These are phyloP conservation scores for Alectoris magna DNA, from an alignment of 2,797 vertebrate genomes.

Conservation along the genomic window DNA sequence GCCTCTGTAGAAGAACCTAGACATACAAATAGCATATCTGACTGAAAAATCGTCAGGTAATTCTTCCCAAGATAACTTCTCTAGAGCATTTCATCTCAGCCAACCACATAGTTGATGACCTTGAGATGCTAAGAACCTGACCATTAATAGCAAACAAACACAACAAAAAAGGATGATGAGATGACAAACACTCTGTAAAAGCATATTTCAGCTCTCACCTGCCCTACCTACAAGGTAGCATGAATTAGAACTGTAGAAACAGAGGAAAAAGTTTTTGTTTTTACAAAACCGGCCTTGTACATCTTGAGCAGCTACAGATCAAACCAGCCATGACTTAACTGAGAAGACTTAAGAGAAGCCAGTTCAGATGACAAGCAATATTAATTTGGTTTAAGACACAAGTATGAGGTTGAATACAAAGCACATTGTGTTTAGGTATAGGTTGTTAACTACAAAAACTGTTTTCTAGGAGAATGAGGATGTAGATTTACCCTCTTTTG, in stretches of 20 bases:
- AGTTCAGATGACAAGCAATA: not conserved
- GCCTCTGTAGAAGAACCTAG: not conserved
- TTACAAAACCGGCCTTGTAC: not conserved
- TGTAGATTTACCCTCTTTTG: not conserved
- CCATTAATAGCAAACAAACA: not conserved
- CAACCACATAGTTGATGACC: not conserved
- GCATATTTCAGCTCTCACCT: not conserved
- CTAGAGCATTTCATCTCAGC: not conserved
- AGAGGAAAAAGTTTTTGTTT: not conserved
- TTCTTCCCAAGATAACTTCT: not conserved
- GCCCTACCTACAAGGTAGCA: not conserved
- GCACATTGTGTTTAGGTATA: not conserved
- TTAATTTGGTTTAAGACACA: not conserved
- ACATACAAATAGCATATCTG: not conserved
- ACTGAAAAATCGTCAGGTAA: slow-evolving; percentile 2
- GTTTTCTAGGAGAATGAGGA: not conserved
- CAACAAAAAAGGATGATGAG: not conserved
- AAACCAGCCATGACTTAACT: not conserved
- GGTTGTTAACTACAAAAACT: not conserved
- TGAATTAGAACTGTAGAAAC: not conserved
- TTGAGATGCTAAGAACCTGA: slow-evolving; percentile 7
- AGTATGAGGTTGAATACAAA: not conserved
- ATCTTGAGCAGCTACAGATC: not conserved
- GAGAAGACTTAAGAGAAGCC: not conserved
- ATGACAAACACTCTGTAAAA: not conserved